Percentiles rank a stretch among this genome's conserved stretches.
phyloP scores from a whole-genome alignment of 2,888 invertebrate genomes.

The Drosophila lutescens region DNA sequence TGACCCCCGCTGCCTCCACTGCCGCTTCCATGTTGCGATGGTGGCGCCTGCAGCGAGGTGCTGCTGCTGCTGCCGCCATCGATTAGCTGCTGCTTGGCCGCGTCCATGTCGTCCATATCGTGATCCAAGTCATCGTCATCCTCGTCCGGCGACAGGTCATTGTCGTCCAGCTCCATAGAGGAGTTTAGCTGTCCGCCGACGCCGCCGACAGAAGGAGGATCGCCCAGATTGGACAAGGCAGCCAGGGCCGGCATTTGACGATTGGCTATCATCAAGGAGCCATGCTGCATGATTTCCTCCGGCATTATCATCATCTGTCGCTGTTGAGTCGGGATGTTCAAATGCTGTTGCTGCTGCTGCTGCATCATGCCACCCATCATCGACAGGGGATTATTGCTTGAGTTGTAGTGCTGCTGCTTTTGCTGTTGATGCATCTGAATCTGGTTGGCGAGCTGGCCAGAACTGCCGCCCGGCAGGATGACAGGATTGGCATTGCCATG shows the following conservation, averaged over 20 bases:
- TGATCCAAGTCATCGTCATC: slow-evolving; percentile 80
- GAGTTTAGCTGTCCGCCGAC: slow-evolving; percentile 59
- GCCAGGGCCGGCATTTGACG: slow-evolving; percentile 50
- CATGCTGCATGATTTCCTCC: slow-evolving; percentile 48
- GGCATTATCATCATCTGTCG: slow-evolving; percentile 49
- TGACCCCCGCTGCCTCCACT: slow-evolving; percentile 48
- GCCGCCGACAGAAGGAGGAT: slow-evolving; percentile 24
- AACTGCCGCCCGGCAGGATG: slow-evolving; percentile 29
- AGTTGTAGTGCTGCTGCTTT: slow-evolving; percentile 62
- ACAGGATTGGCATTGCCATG: slow-evolving; percentile 15
- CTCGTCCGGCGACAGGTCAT: slow-evolving; percentile 79
- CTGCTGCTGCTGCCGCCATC: slow-evolving; percentile 82
- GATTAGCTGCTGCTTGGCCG: slow-evolving; percentile 81
- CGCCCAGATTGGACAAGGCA: slow-evolving; percentile 41
- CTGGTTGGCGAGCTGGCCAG: slow-evolving; percentile 51
- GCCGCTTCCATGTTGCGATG: slow-evolving; percentile 57
- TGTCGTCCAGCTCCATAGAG: slow-evolving; percentile 77
- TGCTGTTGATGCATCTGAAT: slow-evolving; percentile 66
- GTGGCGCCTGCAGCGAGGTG: slow-evolving; percentile 80
- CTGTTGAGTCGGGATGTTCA: slow-evolving; percentile 42
- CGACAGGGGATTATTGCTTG: slow-evolving; percentile 75
- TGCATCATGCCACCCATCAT: slow-evolving; percentile 82
- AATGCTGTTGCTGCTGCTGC: slow-evolving; percentile 68
- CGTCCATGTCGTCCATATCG: slow-evolving; percentile 78
- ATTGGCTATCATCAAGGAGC: slow-evolving; percentile 47